phyloP scores from a whole-genome alignment of 1,140 invertebrate genomes.

The Chrysopa pallens region DNA sequence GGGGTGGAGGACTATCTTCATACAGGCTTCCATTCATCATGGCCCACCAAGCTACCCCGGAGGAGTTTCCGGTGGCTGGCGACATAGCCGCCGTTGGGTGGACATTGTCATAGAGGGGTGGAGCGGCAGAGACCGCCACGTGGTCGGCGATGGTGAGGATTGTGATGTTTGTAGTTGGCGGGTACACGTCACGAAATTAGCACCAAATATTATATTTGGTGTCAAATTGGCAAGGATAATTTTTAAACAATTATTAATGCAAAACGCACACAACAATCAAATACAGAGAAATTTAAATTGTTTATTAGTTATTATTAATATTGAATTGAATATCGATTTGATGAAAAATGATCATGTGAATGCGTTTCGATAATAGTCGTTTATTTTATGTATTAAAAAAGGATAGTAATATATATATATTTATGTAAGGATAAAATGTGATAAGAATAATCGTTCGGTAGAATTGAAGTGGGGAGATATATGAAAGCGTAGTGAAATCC shows the following conservation, averaged over 20 bases:
- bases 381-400: too few species aligned
- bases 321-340: not conserved
- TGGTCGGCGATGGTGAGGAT: constrained; percentile 57
- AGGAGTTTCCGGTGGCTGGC: constrained; percentile 54
- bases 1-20: constrained; percentile 56
- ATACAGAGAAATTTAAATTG: not conserved
- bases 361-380: too few species aligned
- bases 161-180: constrained; percentile 24
- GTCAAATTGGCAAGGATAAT: constrained; percentile 2
- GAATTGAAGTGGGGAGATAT: too few species aligned
- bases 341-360: not conserved
- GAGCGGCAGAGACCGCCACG: constrained; percentile 56
- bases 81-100: constrained; percentile 47
- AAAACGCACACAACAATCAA: not conserved
- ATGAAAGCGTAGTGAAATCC: too few species aligned
- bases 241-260: constrained; percentile 2
- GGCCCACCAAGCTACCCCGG: constrained; percentile 63
- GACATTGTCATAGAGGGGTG: constrained; percentile 62
- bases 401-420: too few species aligned
- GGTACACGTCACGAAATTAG: constrained; percentile 5
- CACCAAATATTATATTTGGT: constrained; percentile 15
- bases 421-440: too few species aligned
- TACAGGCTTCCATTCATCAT: constrained; percentile 61
- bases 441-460: too few species aligned
- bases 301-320: too few species aligned